phyloP scores from a whole-genome alignment of 2,797 vertebrate species.

The Odontamblyopus lacepedii region DNA sequence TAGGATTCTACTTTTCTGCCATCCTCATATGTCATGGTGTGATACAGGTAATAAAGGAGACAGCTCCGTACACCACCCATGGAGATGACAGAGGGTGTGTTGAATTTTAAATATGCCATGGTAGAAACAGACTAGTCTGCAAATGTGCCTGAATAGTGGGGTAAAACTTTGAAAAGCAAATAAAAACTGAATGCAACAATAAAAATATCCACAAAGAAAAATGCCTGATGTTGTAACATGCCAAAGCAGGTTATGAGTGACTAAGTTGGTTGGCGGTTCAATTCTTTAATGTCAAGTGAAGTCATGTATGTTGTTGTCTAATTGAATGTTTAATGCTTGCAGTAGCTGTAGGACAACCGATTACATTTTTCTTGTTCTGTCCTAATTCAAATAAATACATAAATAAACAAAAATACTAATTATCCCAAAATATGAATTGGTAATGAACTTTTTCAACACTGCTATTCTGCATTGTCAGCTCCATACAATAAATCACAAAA shows the following conservation, averaged over 20 bases:
- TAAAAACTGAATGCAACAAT: no score
- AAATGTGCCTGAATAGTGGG: background rate
- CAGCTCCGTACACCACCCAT: background rate
- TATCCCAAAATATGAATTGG: background rate
- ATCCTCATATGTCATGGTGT: slow-evolving; percentile 4
- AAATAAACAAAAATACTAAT: no score
- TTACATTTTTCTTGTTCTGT: no score
- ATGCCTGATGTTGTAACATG: background rate
- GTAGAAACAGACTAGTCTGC: background rate
- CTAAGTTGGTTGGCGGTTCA: no score
- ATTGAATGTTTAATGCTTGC: no score
- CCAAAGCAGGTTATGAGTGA: background rate
- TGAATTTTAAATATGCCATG: background rate
- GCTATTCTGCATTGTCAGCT: background rate
- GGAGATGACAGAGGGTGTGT: background rate
- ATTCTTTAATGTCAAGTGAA: no score
- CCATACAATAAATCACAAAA: background rate
- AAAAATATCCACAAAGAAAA: background rate
- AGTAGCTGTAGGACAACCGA: no score
- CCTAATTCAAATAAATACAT: no score
- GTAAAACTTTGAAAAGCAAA: background rate
- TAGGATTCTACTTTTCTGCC: background rate
- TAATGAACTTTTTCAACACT: background rate
- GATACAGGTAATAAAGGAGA: background rate
- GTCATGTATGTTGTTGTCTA: no score